Evolutionary conservation across 2,113 vertebrate genomes (phyloP).

Genomic region (Nicator chloris): DNA sequence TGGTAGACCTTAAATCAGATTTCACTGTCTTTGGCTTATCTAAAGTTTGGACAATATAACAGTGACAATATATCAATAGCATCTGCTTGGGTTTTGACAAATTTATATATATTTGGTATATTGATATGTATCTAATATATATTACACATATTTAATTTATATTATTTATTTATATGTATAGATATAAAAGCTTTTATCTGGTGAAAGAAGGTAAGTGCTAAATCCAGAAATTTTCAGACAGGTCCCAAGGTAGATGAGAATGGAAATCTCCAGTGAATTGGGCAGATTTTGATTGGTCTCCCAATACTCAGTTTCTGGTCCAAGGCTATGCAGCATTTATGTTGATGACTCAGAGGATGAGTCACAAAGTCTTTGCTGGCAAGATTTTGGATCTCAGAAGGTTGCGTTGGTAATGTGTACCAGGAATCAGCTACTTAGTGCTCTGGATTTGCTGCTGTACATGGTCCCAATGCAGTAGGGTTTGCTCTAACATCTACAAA

Average conservation of each 20-base stretch:
- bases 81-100: neutral
- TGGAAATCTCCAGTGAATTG: neutral
- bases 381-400: neutral
- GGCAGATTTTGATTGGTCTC: neutral
- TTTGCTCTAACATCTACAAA: neutral
- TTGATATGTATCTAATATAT: neutral
- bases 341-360: neutral
- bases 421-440: neutral
- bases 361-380: neutral
- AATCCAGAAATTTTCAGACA: neutral
- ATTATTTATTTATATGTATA: neutral
- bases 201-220: neutral
- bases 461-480: rapidly evolving
- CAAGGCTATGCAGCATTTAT: neutral
- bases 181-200: neutral
- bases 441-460: neutral
- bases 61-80: neutral
- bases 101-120: neutral
- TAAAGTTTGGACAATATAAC: neutral
- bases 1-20: neutral
- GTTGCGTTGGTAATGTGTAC: neutral
- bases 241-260: neutral
- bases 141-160: neutral
- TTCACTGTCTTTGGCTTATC: neutral
- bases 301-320: neutral